Conservation (phyloP, 2,888 invertebrate species). For the Brenthis ino region DNA sequence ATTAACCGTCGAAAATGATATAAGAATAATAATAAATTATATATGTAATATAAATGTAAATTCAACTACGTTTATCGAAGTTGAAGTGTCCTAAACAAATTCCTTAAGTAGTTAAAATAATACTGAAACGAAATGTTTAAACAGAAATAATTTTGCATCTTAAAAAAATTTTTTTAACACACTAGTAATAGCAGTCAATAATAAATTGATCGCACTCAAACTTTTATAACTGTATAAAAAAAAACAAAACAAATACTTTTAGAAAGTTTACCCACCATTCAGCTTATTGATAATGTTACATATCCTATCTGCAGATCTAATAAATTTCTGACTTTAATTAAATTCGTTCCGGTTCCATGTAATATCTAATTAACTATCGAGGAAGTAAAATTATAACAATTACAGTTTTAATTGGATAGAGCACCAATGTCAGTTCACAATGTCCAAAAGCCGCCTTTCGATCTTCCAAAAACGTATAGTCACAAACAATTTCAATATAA, state of each 20-base stretch:
- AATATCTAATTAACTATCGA: slow-evolving; percentile 72
- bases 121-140: too few species aligned
- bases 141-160: too few species aligned
- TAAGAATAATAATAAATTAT: neutral
- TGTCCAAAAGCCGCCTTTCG: slow-evolving; percentile 34
- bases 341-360: slow-evolving; percentile 70
- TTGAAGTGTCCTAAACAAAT: too few species aligned
- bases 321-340: slow-evolving; percentile 69
- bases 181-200: too few species aligned
- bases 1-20: neutral
- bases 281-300: slow-evolving; percentile 62
- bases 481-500: slow-evolving; percentile 39
- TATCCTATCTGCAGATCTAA: slow-evolving; percentile 63
- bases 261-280: slow-evolving; percentile 68
- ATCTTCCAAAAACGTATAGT: slow-evolving; percentile 51
- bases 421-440: slow-evolving; percentile 65
- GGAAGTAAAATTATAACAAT: slow-evolving; percentile 74
- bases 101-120: too few species aligned
- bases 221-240: neutral
- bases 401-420: slow-evolving; percentile 67
- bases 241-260: slow-evolving; percentile 33
- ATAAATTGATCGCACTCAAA: too few species aligned
- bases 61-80: too few species aligned
- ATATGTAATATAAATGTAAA: too few species aligned
- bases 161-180: too few species aligned